Percentiles rank a stretch among this genome's conserved stretches.
phyloP scores from a whole-genome alignment of 23 tunicate genomes.

The Pegea sp. region DNA sequence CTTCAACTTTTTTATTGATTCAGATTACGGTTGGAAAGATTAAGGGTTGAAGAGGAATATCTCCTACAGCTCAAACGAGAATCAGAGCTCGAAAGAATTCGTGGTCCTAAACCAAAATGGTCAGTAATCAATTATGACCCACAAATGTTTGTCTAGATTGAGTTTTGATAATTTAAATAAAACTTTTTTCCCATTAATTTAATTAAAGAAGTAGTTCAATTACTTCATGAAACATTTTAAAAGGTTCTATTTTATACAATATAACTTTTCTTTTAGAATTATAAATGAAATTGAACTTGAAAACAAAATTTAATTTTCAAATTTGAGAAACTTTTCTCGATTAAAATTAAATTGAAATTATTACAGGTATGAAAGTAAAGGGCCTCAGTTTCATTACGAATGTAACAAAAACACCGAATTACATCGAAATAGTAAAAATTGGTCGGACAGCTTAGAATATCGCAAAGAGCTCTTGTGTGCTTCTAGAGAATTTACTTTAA shows the following conservation, averaged over 20 bases:
- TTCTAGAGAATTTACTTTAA: conserved; percentile 45
- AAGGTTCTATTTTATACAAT: too few relatives aligned
- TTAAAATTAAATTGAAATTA: too few relatives aligned
- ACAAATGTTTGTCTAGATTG: background rate
- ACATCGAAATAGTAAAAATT: conserved; percentile 40
- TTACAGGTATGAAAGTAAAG: conserved; percentile 54
- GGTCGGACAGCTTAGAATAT: conserved; percentile 52
- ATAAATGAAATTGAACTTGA: too few relatives aligned
- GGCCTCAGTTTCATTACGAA: conserved; percentile 91
- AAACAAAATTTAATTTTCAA: too few relatives aligned
- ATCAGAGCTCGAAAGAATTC: conserved; percentile 76
- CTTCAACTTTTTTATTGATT: conserved; percentile 2
- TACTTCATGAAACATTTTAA: too few relatives aligned
- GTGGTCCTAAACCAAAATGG: conserved; percentile 96
- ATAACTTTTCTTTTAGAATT: too few relatives aligned
- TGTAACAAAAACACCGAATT: conserved; percentile 87
- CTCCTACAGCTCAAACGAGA: conserved; percentile 69
- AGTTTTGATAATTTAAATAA: background rate
- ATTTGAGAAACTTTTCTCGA: too few relatives aligned
- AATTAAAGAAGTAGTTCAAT: too few relatives aligned
- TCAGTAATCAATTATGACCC: background rate
- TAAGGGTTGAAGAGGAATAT: conserved; percentile 85
- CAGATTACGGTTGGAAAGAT: conserved; percentile 50
- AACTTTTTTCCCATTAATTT: background rate
- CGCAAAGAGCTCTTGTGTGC: conserved; percentile 37